Base-by-base conservation (phyloP, 2,888 invertebrate species). In the Eupeodes luniger region DNA sequence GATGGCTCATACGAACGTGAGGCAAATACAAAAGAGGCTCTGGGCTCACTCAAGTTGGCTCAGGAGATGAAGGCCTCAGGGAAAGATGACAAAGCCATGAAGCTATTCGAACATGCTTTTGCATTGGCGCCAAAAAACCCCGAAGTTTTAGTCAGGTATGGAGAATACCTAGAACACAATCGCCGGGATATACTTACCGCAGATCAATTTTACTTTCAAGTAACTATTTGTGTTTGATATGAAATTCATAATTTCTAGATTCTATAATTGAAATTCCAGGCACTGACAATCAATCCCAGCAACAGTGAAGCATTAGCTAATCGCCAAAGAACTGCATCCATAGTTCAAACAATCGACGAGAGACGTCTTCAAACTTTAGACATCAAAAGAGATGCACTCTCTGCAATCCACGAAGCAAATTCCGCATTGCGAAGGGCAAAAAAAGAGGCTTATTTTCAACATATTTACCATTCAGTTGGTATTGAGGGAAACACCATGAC, bases 401-500 rank as follows among this genome's bases (percentile, higher is more conserved):
- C 97, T 34, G 96, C 96, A 5, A 96, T 98, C 91, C 97, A 98
- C 19, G 96, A 97, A 89, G 95, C 95, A 57, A 96, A 96, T 93
- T 95, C 96, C 0, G 97, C 98, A 6, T 94, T 99, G 90, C 95
- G 97, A 74, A 95, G 98, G 91, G 97, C 98, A 5, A 98, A 98
- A 92, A 97, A 97, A 92, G 99, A 99, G 93, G 98, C 98, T 2
- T 99, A 99, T 93, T 99, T 98, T 93, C 96, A 97, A 92, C 98
- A 99, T 92, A 98, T 99, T 88, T 98, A 99, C 93, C 99, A 99
- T 92, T 98, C 99, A 0, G 98, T 98, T 27, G 99, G 98, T 36
- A 98, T 99, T 89, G 99, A 99, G 94, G 99, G 99, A 0, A 99
- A 99, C 92, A 99, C 99, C 0, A 97, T 99, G 96, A 97, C 98